These are phyloP conservation scores for Halcyon leucocephala DNA, from an alignment of 2,797 vertebrate genomes.

Conservation along the genomic window DNA sequence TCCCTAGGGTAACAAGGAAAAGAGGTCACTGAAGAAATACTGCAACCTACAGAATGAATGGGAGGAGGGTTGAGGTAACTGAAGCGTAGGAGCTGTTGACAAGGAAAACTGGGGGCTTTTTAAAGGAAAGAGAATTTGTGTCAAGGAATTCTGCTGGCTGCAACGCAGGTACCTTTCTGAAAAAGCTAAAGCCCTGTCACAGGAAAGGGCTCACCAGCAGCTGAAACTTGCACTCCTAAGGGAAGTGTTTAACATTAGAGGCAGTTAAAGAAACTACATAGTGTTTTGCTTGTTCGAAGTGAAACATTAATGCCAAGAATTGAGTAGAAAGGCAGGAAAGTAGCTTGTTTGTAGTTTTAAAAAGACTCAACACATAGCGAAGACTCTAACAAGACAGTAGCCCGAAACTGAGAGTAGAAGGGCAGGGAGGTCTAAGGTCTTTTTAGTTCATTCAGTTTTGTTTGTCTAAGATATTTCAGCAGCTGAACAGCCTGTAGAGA, in stretches of 20 bases:
- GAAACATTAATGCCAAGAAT: not conserved
- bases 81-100: not conserved
- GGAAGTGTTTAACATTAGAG: not conserved
- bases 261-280: not conserved
- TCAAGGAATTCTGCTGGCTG: not conserved
- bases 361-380: not conserved
- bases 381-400: not conserved
- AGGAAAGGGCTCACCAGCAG: not conserved
- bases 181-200: not conserved
- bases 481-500: not conserved
- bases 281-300: not conserved
- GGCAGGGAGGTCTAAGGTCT: not conserved
- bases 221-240: not conserved
- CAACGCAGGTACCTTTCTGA: not conserved
- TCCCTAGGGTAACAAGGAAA: slow-evolving; percentile 51
- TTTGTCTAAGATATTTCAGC: slow-evolving; percentile 3
- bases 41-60: slow-evolving; percentile 10
- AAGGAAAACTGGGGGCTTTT: not conserved
- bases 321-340: not conserved
- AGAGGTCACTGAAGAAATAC: slow-evolving; percentile 34
- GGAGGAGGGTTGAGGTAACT: not conserved
- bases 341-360: not conserved
- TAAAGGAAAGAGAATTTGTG: not conserved
- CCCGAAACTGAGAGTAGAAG: not conserved
- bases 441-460: not conserved